Conservation (phyloP, 2,113 vertebrate species). For the Gambusia affinis region DNA sequence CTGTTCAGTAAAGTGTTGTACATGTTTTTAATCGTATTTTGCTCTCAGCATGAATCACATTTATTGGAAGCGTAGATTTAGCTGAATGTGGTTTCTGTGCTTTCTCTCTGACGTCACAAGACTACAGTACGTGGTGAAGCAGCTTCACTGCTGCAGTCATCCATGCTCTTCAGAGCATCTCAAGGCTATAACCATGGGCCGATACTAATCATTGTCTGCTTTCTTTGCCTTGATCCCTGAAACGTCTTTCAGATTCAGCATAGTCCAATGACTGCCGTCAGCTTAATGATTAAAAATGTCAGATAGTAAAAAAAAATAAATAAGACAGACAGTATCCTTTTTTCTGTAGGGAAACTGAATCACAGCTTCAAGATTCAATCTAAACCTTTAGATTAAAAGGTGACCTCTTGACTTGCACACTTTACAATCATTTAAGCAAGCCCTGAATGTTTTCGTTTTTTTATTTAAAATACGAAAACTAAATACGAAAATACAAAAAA, state of each 20-base stretch:
- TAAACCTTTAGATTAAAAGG: background rate
- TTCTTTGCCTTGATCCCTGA: background rate
- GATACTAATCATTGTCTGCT: slow-evolving; percentile 1
- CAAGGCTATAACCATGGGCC: slow-evolving; percentile 27
- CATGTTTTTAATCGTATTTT: background rate
- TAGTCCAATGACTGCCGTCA: background rate
- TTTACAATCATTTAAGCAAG: background rate
- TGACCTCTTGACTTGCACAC: background rate
- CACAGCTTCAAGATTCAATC: background rate
- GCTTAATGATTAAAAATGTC: background rate
- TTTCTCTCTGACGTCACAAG: slow-evolving; percentile 9
- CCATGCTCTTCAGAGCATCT: slow-evolving; percentile 4
- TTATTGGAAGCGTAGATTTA: background rate
- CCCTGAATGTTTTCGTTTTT: background rate
- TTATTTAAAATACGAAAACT: background rate
- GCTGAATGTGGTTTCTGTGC: slow-evolving; percentile 2
- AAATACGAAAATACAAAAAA: background rate
- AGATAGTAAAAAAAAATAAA: background rate
- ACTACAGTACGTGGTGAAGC: background rate
- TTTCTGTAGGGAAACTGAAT: background rate
- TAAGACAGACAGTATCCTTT: background rate
- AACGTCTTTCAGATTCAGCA: slow-evolving; percentile 3
- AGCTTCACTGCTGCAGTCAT: slow-evolving; percentile 7
- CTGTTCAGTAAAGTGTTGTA: background rate
- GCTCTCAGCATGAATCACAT: background rate